Conservation (phyloP, 2,113 vertebrate species). For the Platichthys stellatus region DNA sequence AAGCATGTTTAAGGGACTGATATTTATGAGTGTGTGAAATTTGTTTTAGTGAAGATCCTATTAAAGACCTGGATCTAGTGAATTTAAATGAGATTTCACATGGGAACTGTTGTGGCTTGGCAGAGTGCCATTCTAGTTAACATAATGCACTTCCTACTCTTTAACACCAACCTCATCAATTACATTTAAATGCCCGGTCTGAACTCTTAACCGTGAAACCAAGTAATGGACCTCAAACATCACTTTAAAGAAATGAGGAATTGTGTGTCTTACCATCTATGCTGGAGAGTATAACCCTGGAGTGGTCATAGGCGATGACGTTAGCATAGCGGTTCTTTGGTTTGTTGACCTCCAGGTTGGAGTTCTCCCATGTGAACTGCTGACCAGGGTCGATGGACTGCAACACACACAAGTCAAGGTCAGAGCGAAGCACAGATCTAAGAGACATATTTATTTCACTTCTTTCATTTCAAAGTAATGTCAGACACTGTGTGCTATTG, state of each 20-base stretch:
- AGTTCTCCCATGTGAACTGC: slow-evolving; percentile 99
- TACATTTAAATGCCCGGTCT: slow-evolving; percentile 5
- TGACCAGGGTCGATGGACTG: slow-evolving; percentile 97
- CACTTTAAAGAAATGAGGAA: not conserved
- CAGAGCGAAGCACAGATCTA: slow-evolving; percentile 14
- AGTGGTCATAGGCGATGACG: slow-evolving; percentile 98
- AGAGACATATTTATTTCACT: not conserved
- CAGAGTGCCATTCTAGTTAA: not conserved
- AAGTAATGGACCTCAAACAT: slow-evolving; percentile 8
- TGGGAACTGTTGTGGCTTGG: not conserved
- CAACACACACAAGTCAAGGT: slow-evolving; percentile 59
- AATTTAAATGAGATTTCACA: not conserved
- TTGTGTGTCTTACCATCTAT: slow-evolving; percentile 90
- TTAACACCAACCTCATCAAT: not conserved
- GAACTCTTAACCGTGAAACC: slow-evolving; percentile 6
- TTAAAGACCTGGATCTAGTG: too few species aligned
- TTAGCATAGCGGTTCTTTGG: slow-evolving; percentile 99
- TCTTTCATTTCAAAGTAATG: not conserved
- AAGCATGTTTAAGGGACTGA: too few species aligned
- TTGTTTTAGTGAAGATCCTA: too few species aligned
- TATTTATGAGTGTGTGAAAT: too few species aligned
- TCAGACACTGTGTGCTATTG: slow-evolving; percentile 10
- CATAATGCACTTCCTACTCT: too few species aligned
- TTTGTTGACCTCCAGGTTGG: slow-evolving; percentile 99
- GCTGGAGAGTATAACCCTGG: slow-evolving; percentile 92